These are phyloP conservation scores for Temnothorax unifasciatus DNA, from an alignment of 2,888 invertebrate genomes.

Conservation along the genomic window DNA sequence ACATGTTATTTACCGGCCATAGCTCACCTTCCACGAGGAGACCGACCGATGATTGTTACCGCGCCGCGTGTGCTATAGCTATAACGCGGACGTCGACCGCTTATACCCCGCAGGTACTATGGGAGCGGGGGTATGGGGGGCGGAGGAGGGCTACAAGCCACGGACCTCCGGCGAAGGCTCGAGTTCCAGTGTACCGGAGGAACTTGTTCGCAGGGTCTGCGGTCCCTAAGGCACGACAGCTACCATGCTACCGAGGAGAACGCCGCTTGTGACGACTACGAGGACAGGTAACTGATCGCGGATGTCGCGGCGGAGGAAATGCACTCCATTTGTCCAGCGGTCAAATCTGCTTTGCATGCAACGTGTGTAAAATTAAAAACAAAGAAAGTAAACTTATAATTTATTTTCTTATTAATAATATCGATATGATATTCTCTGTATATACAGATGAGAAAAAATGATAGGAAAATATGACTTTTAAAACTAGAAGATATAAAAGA, in stretches of 20 bases:
- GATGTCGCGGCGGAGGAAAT: not conserved
- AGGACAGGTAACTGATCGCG: conserved; percentile 76
- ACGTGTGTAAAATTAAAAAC: not conserved
- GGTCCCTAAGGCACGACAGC: conserved; percentile 77
- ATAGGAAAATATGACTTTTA: not conserved
- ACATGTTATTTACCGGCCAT: conserved; percentile 41
- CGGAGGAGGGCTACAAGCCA: conserved; percentile 86
- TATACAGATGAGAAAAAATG: not conserved
- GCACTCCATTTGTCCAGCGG: not conserved
- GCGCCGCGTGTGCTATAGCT: conserved; percentile 29
- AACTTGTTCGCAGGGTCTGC: conserved; percentile 72
- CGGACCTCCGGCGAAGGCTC: conserved; percentile 85
- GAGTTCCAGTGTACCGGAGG: conserved; percentile 80
- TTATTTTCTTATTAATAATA: not conserved
- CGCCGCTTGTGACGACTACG: conserved; percentile 66
- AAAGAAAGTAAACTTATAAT: not conserved
- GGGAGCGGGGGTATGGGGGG: conserved; percentile 86
- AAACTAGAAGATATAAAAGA: not conserved
- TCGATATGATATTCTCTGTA: not conserved
- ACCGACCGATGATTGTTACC: conserved; percentile 39
- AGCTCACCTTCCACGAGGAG: conserved; percentile 25
- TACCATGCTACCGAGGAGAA: conserved; percentile 64
- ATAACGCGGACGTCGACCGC: conserved; percentile 44
- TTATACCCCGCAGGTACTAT: conserved; percentile 83
- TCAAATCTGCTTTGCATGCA: not conserved